These are phyloP conservation scores for Triplophysa siluroides DNA, from an alignment of 2,113 vertebrate genomes.

Conservation along the genomic window DNA sequence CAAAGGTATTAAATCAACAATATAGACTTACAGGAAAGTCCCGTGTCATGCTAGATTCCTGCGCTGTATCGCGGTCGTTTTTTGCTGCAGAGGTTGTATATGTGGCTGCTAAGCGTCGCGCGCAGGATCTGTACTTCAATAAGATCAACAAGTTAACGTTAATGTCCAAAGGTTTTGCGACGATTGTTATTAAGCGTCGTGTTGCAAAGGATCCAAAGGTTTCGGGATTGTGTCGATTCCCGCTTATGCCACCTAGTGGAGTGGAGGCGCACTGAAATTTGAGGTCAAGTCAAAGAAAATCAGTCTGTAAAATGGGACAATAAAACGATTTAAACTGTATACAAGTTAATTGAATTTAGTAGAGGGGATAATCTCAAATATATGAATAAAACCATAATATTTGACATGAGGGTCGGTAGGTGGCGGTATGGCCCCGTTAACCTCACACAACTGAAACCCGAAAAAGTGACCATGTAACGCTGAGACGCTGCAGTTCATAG, in stretches of 20 bases:
- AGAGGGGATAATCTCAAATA: too few relatives aligned
- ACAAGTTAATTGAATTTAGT: too few relatives aligned
- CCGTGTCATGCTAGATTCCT: conserved; percentile 17
- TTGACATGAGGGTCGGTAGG: too few relatives aligned
- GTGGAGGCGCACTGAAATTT: conserved; percentile 3
- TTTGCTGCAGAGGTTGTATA: background rate
- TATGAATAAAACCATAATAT: too few relatives aligned
- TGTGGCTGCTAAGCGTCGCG: background rate
- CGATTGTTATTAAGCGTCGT: background rate
- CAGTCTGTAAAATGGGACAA: too few relatives aligned
- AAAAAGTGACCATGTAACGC: too few relatives aligned
- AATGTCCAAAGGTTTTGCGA: background rate
- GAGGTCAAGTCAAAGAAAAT: too few relatives aligned
- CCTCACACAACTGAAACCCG: too few relatives aligned
- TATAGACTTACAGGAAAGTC: conserved; percentile 36
- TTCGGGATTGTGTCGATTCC: background rate
- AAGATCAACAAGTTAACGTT: background rate
- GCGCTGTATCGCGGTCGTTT: background rate
- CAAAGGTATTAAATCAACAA: background rate
- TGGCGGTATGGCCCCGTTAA: too few relatives aligned
- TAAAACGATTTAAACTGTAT: too few relatives aligned
- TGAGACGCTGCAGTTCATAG: too few relatives aligned
- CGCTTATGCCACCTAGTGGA: conserved; percentile 23
- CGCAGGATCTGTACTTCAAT: background rate
- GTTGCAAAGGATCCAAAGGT: conserved; percentile 21